Evolutionary conservation across 2,797 vertebrate genomes (phyloP), one percentile per base, ranked within the genome.

Genomic region (Catamblyrhynchus diadema): DNA sequence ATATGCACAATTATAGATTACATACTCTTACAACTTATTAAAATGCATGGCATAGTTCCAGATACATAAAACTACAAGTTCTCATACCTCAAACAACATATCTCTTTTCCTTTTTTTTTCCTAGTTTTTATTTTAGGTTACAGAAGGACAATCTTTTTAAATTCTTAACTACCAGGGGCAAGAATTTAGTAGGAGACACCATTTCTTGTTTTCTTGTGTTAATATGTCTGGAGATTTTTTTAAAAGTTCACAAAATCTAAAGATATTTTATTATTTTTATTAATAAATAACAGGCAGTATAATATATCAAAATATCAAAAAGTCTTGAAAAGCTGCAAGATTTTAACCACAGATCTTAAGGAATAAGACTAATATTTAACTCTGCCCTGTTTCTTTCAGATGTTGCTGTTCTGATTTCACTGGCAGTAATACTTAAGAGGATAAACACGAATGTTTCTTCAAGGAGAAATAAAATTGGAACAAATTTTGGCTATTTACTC

Each of bases 91-190:
- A 53, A 74, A 39, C 3, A 19, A 37, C 3, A 8, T 45, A 12
- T 24, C 14, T 33, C 1, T 23, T 12, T 33, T 1, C 4, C 9
- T 2, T 5, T 48, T 3, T 6, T 32, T 25, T 28, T 2, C 11
- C 12, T 18, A 4, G 3, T n/a, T 70, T 70, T 44, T 57, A 51
- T 69, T 62, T 82, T 22, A 61, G 10, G 9, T 75, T 85, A 28
- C 10, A 54, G 19, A 60, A 72, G 12, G 8, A 8, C 5, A 54
- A n/a, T 18, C 2, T 69, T 44, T 47, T 8, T 15, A 23, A 83
- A 77, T 47, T 50, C 18, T 9, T 44, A 48, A 70, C 3, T 56
- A 56, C 6, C 9, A 44, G 8, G 5, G 24, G 5, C 23, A 78
- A 81, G 23, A 7, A 32, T 35, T 86, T 54, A 66, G 27, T 4